Percentiles rank a stretch among this genome's conserved stretches.
phyloP scores from a whole-genome alignment of 2,888 invertebrate species.

The Synergus japonicus region DNA sequence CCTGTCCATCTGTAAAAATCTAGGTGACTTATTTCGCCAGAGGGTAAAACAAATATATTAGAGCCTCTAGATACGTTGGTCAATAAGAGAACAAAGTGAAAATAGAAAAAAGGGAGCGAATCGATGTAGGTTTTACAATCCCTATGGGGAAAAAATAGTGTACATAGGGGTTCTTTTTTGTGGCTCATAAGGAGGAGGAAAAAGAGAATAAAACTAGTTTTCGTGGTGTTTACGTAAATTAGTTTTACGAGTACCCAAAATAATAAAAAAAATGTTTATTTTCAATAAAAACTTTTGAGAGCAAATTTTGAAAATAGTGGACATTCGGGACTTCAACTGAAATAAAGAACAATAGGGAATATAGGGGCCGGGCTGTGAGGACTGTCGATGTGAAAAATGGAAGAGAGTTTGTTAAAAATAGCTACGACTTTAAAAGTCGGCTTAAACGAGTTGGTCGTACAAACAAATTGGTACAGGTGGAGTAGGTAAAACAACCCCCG shows the following conservation, averaged over 20 bases:
- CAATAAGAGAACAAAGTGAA: not conserved
- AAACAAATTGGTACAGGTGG: slow-evolving; percentile 64
- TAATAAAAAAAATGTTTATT: no score
- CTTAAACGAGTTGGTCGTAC: slow-evolving; percentile 32
- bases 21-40: not conserved
- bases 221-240: no score
- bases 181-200: no score
- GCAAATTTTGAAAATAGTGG: no score
- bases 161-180: no score
- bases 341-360: no score
- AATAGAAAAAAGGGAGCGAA: not conserved
- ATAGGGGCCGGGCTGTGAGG: not conserved
- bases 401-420: slow-evolving; percentile 56
- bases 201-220: no score
- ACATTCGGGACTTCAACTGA: no score
- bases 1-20: not conserved
- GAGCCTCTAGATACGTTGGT: not conserved
- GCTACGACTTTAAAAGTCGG: slow-evolving; percentile 41
- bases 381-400: slow-evolving; percentile 1
- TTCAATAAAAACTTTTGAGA: no score
- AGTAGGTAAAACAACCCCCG: slow-evolving; percentile 61
- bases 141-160: no score
- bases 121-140: no score
- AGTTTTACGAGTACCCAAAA: no score
- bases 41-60: not conserved